These are phyloP conservation scores for Melipona quadrifasciata DNA, from an alignment of 1,140 invertebrate genomes.

Conservation along the genomic window DNA sequence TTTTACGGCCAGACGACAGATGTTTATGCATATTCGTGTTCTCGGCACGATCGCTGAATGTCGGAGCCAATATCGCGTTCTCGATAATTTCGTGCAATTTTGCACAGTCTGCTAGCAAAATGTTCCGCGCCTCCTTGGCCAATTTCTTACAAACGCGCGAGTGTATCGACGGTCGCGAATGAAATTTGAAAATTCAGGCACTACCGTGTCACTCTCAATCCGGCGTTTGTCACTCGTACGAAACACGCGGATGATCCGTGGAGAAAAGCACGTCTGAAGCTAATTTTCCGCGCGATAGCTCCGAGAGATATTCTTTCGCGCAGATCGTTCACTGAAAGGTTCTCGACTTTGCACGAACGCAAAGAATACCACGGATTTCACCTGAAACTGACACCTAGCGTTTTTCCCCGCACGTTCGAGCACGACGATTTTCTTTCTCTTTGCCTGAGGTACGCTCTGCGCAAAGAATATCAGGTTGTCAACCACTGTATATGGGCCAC, in stretches of 20 bases:
- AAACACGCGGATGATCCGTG: not conserved
- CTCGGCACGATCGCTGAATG: no score
- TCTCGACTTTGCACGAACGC: no score
- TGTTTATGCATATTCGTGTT: not conserved
- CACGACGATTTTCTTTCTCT: not conserved
- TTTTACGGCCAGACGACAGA: not conserved
- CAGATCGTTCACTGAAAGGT: not conserved
- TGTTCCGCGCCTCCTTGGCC: not conserved
- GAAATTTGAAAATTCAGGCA: no score
- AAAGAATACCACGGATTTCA: not conserved
- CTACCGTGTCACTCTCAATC: not conserved
- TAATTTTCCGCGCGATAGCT: not conserved
- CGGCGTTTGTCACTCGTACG: not conserved
- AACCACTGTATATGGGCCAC: conserved; percentile 63
- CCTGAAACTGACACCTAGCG: not conserved
- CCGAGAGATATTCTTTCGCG: not conserved
- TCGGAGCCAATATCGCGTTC: not conserved
- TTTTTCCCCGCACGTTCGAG: not conserved
- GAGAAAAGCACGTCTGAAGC: not conserved
- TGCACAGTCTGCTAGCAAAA: no score
- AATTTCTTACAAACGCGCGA: not conserved
- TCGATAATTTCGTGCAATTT: not conserved
- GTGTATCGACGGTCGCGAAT: not conserved
- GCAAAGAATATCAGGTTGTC: conserved; percentile 45
- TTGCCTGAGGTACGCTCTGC: not conserved